Percentiles rank a stretch among this genome's conserved stretches.
Conservation (phyloP, 2,113 vertebrate genomes). For the Scolopax mira region DNA sequence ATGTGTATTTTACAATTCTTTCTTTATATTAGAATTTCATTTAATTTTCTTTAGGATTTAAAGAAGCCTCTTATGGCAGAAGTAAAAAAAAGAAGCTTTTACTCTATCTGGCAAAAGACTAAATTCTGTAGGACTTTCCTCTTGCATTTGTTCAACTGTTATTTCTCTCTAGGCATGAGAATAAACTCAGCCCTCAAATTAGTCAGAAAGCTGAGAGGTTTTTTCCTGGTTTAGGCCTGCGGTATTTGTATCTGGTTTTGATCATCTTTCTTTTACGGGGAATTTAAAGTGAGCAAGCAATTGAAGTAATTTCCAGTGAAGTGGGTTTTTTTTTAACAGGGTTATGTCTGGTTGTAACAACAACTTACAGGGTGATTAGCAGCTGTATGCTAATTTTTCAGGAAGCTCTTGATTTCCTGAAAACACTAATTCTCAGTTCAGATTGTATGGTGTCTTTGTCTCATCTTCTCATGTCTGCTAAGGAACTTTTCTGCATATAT, state of each 20-base stretch:
- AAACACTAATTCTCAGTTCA: constrained; percentile 65
- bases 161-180: background rate
- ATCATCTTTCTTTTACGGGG: background rate
- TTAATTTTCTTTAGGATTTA: background rate
- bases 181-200: background rate
- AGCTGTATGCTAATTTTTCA: constrained; percentile 75
- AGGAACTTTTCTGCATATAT: constrained; percentile 3
- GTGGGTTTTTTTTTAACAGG: constrained; percentile 29
- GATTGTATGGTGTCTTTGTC: constrained; percentile 61
- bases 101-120: background rate
- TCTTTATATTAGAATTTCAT: background rate
- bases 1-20: background rate
- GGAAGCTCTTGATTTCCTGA: constrained; percentile 60
- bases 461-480: background rate
- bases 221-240: background rate
- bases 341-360: constrained; percentile 37
- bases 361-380: constrained; percentile 68
- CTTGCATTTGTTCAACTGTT: background rate
- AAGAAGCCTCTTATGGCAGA: background rate
- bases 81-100: background rate
- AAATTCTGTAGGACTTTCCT: background rate
- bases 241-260: background rate
- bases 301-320: constrained; percentile 21
- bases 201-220: background rate
- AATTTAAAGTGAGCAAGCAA: constrained; percentile 19